Conservation (phyloP, 2,888 invertebrate genomes). For the Malthinus seriepunctatus region DNA sequence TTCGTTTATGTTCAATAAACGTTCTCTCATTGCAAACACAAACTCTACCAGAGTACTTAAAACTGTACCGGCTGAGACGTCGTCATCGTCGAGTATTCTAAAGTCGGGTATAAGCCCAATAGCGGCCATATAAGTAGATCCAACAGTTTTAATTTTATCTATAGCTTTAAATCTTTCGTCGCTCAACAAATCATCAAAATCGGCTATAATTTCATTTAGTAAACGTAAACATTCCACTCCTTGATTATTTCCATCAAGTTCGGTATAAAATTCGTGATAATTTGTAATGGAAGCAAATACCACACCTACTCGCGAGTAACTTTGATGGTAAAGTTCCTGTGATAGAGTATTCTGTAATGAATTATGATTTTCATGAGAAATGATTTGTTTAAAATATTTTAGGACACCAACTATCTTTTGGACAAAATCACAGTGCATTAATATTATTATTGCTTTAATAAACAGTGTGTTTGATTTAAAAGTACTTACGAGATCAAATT, state of each 20-base stretch:
- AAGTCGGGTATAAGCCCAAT: conserved; percentile 86
- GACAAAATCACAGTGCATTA: conserved; percentile 21
- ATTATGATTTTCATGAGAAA: conserved; percentile 26
- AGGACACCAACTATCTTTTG: conserved; percentile 26
- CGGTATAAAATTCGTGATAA: conserved; percentile 93
- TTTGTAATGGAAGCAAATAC: conserved; percentile 92
- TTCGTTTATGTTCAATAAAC: conserved; percentile 84
- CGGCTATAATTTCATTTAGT: conserved; percentile 90
- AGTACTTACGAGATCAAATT: no score
- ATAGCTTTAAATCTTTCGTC: conserved; percentile 85
- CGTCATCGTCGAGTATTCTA: conserved; percentile 70
- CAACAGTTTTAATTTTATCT: conserved; percentile 93
- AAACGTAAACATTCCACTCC: conserved; percentile 86
- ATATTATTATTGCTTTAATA: background rate
- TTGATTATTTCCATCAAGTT: conserved; percentile 89
- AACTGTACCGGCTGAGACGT: conserved; percentile 65
- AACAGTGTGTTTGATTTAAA: no score
- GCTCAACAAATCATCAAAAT: conserved; percentile 89
- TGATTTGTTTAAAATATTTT: conserved; percentile 18
- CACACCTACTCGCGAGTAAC: conserved; percentile 87
- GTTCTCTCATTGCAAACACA: conserved; percentile 86
- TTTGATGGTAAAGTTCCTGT: conserved; percentile 91
- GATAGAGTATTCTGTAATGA: conserved; percentile 62
- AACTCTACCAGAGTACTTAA: conserved; percentile 86
- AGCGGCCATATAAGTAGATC: conserved; percentile 92